These are phyloP conservation scores for Rachycentron canadum DNA, from an alignment of 2,797 vertebrate genomes.

Conservation along the genomic window DNA sequence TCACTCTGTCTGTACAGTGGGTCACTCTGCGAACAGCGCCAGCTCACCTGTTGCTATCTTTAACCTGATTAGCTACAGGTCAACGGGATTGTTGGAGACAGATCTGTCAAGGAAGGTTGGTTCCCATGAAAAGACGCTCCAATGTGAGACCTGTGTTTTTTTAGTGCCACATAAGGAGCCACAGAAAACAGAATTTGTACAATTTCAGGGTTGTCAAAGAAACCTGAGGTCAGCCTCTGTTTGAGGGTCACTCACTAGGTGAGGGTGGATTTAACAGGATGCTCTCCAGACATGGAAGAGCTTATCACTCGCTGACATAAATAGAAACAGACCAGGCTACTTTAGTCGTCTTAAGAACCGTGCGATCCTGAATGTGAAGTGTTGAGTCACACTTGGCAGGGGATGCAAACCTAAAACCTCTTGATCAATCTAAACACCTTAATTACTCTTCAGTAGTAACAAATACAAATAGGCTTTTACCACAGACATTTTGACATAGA, in stretches of 20 bases:
- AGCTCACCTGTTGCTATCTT: conserved; percentile 66
- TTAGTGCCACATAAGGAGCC: neutral
- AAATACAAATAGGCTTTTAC: no score
- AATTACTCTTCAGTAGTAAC: neutral
- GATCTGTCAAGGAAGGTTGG: no score
- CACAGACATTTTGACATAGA: no score
- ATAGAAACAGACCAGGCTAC: conserved; percentile 51
- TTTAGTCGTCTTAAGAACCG: conserved; percentile 52
- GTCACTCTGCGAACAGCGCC: conserved; percentile 61
- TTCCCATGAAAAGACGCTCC: no score
- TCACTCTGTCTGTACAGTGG: conserved; percentile 69
- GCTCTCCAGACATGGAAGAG: conserved; percentile 32
- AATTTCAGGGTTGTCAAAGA: neutral
- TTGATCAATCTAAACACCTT: neutral
- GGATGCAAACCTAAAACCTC: neutral
- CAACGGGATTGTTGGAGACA: conserved; percentile 10
- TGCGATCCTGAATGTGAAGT: conserved; percentile 50
- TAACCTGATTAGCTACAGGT: conserved; percentile 72
- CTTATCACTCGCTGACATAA: conserved; percentile 37
- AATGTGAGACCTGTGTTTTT: neutral
- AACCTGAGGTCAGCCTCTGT: neutral
- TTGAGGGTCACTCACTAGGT: conserved; percentile 17
- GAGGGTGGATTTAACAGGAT: conserved; percentile 31
- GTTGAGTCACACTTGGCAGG: conserved; percentile 54
- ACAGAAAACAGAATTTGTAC: neutral